Evolutionary conservation across 1,140 invertebrate genomes (phyloP).

Genomic region (Orius insidiosus): DNA sequence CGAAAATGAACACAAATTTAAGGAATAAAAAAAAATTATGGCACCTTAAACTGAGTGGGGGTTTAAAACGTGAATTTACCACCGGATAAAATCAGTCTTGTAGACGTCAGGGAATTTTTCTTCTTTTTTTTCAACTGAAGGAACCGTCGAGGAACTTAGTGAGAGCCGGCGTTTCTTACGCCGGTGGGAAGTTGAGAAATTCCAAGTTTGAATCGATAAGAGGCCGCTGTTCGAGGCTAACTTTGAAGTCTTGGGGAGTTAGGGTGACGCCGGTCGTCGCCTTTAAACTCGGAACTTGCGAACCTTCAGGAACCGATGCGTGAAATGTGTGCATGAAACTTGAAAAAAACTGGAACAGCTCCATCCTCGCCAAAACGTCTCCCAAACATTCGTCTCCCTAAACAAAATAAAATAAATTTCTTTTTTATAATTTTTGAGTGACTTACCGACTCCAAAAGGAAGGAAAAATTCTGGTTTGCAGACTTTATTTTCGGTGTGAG

Average conservation of each 20-base stretch:
- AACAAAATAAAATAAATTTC: conserved; percentile 8
- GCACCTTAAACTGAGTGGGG: too few relatives aligned
- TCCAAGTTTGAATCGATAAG: conserved; percentile 14
- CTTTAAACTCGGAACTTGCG: conserved; percentile 48
- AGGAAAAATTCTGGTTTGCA: conserved; percentile 73
- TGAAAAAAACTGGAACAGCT: conserved; percentile 79
- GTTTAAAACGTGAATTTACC: too few relatives aligned
- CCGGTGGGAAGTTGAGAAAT: conserved; percentile 11
- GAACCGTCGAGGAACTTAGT: conserved; percentile 6
- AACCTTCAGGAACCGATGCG: conserved; percentile 46
- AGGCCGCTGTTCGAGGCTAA: conserved; percentile 12
- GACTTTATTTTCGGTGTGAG: conserved; percentile 57
- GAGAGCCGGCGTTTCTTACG: conserved; percentile 6
- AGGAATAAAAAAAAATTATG: too few relatives aligned
- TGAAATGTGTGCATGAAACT: conserved; percentile 70
- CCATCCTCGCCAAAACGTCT: conserved; percentile 72
- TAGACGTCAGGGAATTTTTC: neutral
- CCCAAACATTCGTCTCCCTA: conserved; percentile 73
- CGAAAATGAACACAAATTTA: too few relatives aligned
- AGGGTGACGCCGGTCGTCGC: conserved; percentile 61
- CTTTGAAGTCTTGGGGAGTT: conserved; percentile 51
- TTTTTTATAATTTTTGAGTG: neutral
- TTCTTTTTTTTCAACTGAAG: neutral
- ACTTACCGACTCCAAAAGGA: conserved; percentile 67
- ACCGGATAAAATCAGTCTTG: too few relatives aligned